Base-by-base conservation (phyloP, 2,797 vertebrate species). In the Acanthornis magna region DNA sequence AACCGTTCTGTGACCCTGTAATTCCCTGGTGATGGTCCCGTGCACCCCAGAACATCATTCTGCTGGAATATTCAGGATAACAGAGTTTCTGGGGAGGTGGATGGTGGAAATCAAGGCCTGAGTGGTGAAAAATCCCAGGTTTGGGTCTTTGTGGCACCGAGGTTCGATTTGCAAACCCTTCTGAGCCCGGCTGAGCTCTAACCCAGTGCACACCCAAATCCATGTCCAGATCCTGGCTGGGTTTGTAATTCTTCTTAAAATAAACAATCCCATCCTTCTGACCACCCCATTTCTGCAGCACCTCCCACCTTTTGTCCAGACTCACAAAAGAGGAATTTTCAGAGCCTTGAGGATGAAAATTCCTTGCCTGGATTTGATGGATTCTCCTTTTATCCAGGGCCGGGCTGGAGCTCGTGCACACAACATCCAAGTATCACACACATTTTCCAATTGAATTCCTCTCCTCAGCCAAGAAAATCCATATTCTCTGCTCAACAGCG, bases 391-490 rank as follows among this genome's bases (percentile, higher is more conserved):
- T 54, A 84, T 47, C 86, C 76, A 74, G 74, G 18, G 63, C 85
- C 63, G 38, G n/a, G 82, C 73, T 81, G 83, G 34, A 53, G 2
- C 22, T 62, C n/a, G 13, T 70, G 80, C 90, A 26, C 60, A 30
- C 48, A 48, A 60, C 71, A 40, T 6, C 40, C 51, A 32, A 82
- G 60, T 54, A 47, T 82, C 26, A 1, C 86, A 53, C 57, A 5
- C 42, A 3, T 79, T 94, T 89, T 79, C 83, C 75, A 87, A 60
- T 7, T 57, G 67, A 79, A 85, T 77, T 84, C 12, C 45, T 94
- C 58, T 82, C 80, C 74, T 79, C 50, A 20, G 67, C 18, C 68
- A 43, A 53, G 50, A 92, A 95, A 96, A 95, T 93, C 93, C 76
- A 93, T 95, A 94, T 90, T 84, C 85, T 88, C 65, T 88, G 58